phyloP scores from a whole-genome alignment of 2,888 invertebrate species.

The Miltochrista miniata region DNA sequence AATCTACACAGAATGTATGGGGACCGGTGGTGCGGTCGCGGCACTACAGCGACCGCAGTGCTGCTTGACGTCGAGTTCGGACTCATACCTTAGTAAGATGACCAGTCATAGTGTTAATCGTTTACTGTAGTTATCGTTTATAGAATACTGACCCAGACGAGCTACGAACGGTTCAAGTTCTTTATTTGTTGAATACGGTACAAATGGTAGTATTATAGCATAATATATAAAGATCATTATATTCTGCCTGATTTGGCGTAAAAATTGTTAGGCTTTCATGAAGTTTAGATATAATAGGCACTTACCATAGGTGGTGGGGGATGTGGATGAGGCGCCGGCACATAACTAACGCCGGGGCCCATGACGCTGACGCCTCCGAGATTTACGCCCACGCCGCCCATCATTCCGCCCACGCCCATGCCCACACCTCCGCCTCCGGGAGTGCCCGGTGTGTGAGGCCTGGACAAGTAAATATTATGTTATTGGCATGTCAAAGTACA shows the following conservation, averaged over 20 bases:
- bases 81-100: no score
- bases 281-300: background rate
- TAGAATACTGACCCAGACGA: no score
- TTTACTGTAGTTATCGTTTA: no score
- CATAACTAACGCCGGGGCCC: conserved; percentile 78
- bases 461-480: background rate
- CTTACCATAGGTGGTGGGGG: conserved; percentile 71
- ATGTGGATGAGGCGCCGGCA: conserved; percentile 76
- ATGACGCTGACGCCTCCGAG: conserved; percentile 71
- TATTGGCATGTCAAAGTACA: no score
- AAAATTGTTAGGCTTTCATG: background rate
- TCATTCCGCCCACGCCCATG: conserved; percentile 54
- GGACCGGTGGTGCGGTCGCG: no score
- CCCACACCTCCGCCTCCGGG: conserved; percentile 72
- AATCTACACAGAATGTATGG: no score
- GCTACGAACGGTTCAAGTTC: no score
- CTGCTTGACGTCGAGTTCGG: no score
- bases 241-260: background rate
- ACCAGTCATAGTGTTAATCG: no score
- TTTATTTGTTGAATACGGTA: no score
- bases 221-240: background rate
- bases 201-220: no score
- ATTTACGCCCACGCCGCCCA: conserved; percentile 67
- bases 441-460: conserved; percentile 88
- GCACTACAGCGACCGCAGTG: no score